These are phyloP conservation scores for Pelodiscus sinensis DNA, from an alignment of 2,113 vertebrate genomes.

Conservation along the genomic window DNA sequence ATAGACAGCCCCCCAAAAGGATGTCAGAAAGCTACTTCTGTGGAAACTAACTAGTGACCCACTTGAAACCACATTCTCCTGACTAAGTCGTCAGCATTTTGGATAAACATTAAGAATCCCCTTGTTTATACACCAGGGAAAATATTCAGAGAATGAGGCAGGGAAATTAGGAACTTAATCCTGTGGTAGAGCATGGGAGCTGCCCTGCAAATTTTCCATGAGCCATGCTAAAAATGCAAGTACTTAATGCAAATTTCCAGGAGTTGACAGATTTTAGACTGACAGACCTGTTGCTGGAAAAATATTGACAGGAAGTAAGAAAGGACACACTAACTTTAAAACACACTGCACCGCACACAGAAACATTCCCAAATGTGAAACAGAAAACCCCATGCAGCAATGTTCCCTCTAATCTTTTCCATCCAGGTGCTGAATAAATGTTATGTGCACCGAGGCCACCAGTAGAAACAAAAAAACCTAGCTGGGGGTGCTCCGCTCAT, in stretches of 20 bases:
- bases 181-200: background rate
- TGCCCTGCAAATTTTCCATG: slow-evolving; percentile 9
- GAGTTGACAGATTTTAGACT: slow-evolving; percentile 28
- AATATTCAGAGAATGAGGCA: background rate
- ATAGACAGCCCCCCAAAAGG: background rate
- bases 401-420: too few relatives aligned
- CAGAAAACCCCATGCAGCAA: background rate
- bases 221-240: slow-evolving; percentile 43
- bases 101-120: background rate
- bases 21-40: background rate
- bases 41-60: background rate
- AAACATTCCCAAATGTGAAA: background rate
- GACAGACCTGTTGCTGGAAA: background rate
- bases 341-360: background rate
- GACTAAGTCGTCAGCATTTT: slow-evolving; percentile 16
- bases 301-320: background rate
- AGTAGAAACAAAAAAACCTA: too few relatives aligned
- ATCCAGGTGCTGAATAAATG: too few relatives aligned
- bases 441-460: too few relatives aligned
- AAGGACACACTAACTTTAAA: background rate
- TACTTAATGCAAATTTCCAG: slow-evolving; percentile 43
- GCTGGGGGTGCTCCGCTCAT: too few relatives aligned
- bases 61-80: background rate
- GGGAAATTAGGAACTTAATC: background rate
- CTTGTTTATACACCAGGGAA: slow-evolving; percentile 12